phyloP scores from a whole-genome alignment of 2,888 invertebrate genomes.

The Mythimna impura region DNA sequence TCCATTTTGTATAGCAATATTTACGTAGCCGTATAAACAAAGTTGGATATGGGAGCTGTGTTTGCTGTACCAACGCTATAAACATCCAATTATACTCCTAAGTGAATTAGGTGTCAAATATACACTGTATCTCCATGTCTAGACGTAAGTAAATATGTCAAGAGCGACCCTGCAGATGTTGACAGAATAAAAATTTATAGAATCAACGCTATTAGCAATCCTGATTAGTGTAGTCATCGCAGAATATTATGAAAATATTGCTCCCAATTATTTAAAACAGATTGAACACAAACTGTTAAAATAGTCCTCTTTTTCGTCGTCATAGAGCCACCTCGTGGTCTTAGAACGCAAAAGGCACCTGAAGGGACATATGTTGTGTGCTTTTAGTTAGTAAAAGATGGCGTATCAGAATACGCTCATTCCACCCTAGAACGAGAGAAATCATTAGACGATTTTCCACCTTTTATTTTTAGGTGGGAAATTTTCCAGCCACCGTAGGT shows the following conservation, averaged over 20 bases:
- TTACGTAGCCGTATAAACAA: constrained; percentile 24
- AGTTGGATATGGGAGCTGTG: background rate
- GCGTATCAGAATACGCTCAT: too few species aligned
- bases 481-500: too few species aligned
- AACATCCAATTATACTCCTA: background rate
- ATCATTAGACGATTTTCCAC: too few species aligned
- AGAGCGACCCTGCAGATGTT: too few species aligned
- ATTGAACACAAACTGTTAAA: background rate
- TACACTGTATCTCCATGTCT: background rate
- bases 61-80: constrained; percentile 7
- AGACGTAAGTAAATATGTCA: background rate
- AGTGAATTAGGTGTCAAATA: background rate
- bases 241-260: background rate
- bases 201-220: background rate
- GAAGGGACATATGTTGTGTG: too few species aligned
- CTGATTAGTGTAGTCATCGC: background rate
- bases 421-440: too few species aligned
- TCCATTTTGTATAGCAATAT: constrained; percentile 25
- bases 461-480: too few species aligned
- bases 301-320: too few species aligned
- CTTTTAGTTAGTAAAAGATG: too few species aligned
- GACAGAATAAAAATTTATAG: background rate
- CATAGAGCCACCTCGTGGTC: too few species aligned
- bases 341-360: too few species aligned
- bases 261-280: too few species aligned